A percentile compares a stretch with the other conserved stretches of the same genome.
Conservation (phyloP, 2,888 invertebrate genomes). For the Tribolium freemani region DNA sequence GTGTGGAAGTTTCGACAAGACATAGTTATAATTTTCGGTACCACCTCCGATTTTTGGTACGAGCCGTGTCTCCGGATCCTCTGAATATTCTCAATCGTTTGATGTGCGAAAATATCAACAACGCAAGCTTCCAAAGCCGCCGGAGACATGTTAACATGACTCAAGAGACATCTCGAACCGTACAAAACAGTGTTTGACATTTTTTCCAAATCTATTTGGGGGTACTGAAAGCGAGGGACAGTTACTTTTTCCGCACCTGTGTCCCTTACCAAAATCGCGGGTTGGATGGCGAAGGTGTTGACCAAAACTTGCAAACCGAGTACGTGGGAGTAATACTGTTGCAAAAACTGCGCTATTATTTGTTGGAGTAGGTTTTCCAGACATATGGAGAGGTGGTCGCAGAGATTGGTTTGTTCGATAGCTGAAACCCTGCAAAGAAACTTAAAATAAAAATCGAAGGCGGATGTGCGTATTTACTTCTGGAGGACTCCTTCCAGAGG, state of each 20-base stretch:
- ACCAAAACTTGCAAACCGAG: conserved; percentile 84
- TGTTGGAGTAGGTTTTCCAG: conserved; percentile 74
- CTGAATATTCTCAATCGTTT: conserved; percentile 63
- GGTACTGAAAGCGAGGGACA: conserved; percentile 38
- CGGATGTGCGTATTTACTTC: conserved; percentile 54
- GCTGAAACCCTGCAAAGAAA: conserved; percentile 75
- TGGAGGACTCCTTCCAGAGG: conserved; percentile 66
- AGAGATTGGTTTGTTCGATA: conserved; percentile 74
- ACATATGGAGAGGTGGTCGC: conserved; percentile 70
- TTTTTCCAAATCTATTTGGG: conserved; percentile 58
- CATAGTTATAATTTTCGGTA: conserved; percentile 60
- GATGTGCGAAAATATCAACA: conserved; percentile 63
- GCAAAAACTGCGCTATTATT: conserved; percentile 80
- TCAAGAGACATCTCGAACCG: conserved; percentile 67
- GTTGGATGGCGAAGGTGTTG: conserved; percentile 77
- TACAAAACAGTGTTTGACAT: conserved; percentile 63
- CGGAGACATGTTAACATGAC: conserved; percentile 68
- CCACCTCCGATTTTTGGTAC: conserved; percentile 60
- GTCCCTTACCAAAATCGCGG: conserved; percentile 57
- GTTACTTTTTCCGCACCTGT: neutral
- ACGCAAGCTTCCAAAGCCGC: conserved; percentile 66
- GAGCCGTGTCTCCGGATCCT: conserved; percentile 59
- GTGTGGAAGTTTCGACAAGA: conserved; percentile 63
- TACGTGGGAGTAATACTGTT: conserved; percentile 85
- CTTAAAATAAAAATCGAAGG: neutral